Base-by-base conservation (phyloP, 35 echinoderm and acorn worm species). In the Apostichopus parvimensis region DNA sequence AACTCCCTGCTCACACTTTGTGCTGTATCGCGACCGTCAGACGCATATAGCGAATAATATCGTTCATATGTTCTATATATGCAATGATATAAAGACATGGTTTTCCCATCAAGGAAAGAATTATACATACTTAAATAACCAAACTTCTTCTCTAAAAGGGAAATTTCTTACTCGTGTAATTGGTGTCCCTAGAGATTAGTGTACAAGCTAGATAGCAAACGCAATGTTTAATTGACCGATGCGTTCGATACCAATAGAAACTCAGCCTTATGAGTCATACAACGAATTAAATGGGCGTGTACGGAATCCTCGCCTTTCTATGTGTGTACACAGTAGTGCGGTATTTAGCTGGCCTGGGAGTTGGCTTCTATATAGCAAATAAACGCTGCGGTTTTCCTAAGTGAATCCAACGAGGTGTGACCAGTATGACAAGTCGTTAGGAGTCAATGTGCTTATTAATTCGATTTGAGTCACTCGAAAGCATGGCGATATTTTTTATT, bases 311-410 rank as follows among this genome's bases (percentile, higher is more conserved):
- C 17, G 71, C 17, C n/a, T 18, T 6, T 18, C n/a, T 20, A 20
- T 75, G 17, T 68, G 64, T 68, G 18, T 9, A 68, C 64, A 68
- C 13, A 68, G 64, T 45, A 45, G 58, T 2, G 11, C 17, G 71
- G 71, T n/a, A 75, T 75, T 18, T 18, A 75, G 71, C 71, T 75
- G 71, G 71, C 71, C 71, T 75, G 71, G 71, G 71, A 75, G 71
- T 75, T 18, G 11, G 1, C n/a, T 7, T 7, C 6, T 75, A 20
- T 75, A 20, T 75, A 22, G 15, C 17, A 20, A 75, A 75, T 75
- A 75, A 6, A n/a, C n/a, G 6, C 71, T 75, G 71, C 71, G 71
- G 71, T 75, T 75, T 75, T 75, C 17, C 18, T 13, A 75, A 75
- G 71, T 75, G 71, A 24, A 18, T 75, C 14, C 7, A 14, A 6